A percentile compares a stretch with the other conserved stretches of the same genome.
These are phyloP conservation scores for Zaprionus tsacasi DNA, from an alignment of 1,140 invertebrate genomes.

Conservation along the genomic window DNA sequence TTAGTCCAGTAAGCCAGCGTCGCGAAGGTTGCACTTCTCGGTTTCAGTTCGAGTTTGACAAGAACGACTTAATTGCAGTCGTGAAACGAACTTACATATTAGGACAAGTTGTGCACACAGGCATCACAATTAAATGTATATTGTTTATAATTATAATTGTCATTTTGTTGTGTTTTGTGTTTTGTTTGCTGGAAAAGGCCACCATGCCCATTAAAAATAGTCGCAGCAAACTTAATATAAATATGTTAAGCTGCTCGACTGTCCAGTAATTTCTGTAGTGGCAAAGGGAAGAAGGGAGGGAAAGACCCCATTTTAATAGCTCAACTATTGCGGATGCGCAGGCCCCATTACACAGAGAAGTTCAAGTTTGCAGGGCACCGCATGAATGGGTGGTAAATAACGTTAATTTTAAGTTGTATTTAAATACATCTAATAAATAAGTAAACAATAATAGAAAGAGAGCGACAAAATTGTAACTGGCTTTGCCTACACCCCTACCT, in stretches of 20 bases:
- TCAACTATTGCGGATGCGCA: constrained; percentile 24
- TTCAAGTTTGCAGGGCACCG: constrained; percentile 61
- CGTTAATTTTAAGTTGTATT: not conserved
- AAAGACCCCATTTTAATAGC: constrained; percentile 20
- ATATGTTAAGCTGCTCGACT: not conserved
- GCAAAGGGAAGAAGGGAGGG: not conserved
- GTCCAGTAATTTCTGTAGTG: not conserved
- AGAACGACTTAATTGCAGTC: constrained; percentile 67
- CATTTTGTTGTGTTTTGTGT: constrained; percentile 36
- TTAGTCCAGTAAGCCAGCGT: constrained; percentile 65
- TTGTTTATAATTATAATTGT: constrained; percentile 78
- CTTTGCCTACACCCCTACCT: too few species aligned
- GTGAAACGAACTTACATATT: constrained; percentile 49
- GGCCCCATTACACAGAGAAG: constrained; percentile 50
- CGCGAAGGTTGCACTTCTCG: constrained; percentile 59
- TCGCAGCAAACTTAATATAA: constrained; percentile 20
- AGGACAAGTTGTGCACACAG: constrained; percentile 44
- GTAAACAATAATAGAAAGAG: not conserved
- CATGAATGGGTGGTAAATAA: constrained; percentile 64
- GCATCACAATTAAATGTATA: constrained; percentile 69
- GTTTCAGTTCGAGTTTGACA: constrained; percentile 40
- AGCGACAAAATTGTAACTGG: too few species aligned
- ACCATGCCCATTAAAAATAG: constrained; percentile 64
- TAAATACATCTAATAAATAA: not conserved
- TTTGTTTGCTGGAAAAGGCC: constrained; percentile 60